Conservation (phyloP, 2,113 vertebrate species). For the Dipodomys ordii region DNA sequence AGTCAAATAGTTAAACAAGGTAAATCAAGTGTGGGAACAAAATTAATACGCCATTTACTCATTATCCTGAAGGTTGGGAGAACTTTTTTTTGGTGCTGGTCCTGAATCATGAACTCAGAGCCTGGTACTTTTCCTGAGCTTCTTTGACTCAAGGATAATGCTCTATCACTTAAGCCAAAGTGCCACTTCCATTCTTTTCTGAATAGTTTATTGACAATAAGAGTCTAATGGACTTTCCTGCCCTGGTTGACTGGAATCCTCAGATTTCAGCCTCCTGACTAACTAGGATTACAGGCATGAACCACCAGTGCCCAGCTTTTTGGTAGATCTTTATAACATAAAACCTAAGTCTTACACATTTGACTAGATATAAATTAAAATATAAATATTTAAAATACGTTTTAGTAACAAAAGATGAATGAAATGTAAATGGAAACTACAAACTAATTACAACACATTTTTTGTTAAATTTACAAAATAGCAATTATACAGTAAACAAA, state of each 20-base stretch:
- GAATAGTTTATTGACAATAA: too few relatives aligned
- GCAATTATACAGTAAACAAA: neutral
- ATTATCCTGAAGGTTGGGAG: neutral
- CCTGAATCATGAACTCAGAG: too few relatives aligned
- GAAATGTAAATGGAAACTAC: neutral
- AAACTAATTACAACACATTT: neutral
- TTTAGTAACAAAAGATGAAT: neutral
- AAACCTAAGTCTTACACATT: neutral
- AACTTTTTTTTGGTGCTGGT: neutral
- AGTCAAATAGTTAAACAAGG: constrained; percentile 29
- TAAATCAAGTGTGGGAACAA: neutral
- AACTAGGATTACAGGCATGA: too few relatives aligned
- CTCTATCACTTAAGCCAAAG: too few relatives aligned
- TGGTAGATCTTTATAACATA: neutral
- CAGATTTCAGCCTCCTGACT: too few relatives aligned
- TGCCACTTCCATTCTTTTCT: too few relatives aligned
- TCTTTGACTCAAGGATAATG: too few relatives aligned
- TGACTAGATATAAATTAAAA: neutral
- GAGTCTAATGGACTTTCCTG: too few relatives aligned
- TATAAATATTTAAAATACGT: neutral
- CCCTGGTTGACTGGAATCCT: too few relatives aligned
- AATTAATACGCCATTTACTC: neutral
- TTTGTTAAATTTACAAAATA: neutral
- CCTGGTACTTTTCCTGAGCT: too few relatives aligned
- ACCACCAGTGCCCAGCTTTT: too few relatives aligned